Conservation (phyloP, 2,888 invertebrate genomes). For the Odontothrips loti region DNA sequence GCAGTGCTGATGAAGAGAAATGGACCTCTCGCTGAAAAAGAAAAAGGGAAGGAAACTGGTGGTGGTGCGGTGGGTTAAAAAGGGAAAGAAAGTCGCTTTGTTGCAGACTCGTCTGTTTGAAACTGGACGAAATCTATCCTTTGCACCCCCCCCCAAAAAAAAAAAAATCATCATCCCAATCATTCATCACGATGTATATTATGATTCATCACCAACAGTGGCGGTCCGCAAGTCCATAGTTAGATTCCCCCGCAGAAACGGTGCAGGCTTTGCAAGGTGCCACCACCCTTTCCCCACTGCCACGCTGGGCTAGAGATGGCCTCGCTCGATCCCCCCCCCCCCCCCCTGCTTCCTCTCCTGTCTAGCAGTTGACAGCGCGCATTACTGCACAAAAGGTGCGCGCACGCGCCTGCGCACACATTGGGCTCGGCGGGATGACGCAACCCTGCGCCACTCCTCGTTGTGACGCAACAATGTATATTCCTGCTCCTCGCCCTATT, state of each 20-base stretch:
- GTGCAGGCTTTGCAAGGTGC: no score
- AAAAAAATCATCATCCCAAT: not conserved
- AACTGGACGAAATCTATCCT: not conserved
- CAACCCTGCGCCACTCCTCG: not conserved
- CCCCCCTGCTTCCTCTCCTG: not conserved
- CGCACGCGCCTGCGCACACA: not conserved
- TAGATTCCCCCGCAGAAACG: no score
- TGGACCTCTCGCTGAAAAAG: not conserved
- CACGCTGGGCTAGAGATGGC: no score
- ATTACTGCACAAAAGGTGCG: not conserved
- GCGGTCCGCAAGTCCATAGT: no score
- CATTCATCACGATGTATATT: no score
- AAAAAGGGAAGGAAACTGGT: no score
- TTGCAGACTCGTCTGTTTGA: slow-evolving; percentile 1
- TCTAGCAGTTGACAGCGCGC: not conserved
- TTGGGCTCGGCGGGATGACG: not conserved
- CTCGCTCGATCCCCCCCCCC: no score
- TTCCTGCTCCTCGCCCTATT: not conserved
- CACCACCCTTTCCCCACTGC: no score
- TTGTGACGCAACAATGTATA: not conserved
- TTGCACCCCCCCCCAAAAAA: not conserved
- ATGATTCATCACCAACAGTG: no score
- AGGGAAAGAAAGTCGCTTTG: not conserved
- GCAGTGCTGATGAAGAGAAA: slow-evolving; percentile 17
- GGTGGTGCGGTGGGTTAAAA: not conserved